These are phyloP conservation scores for Sinella curviseta DNA, from an alignment of 1,140 invertebrate genomes.

Conservation along the genomic window DNA sequence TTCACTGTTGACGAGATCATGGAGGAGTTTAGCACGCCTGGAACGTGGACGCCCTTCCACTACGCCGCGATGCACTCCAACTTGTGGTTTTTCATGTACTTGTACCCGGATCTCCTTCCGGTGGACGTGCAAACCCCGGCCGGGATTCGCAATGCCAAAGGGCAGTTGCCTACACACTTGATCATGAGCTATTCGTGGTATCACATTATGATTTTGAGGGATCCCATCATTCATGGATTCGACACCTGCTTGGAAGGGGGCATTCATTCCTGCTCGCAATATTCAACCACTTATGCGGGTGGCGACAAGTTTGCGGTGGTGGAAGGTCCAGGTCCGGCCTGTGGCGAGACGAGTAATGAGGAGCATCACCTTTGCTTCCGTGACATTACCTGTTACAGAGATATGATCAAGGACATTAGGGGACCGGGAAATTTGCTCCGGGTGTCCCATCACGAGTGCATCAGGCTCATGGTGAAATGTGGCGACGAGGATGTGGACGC, in stretches of 20 bases:
- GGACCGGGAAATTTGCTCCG: background rate
- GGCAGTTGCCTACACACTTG: background rate
- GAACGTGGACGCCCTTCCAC: background rate
- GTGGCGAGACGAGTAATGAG: no score
- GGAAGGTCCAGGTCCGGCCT: background rate
- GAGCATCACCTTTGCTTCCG: background rate
- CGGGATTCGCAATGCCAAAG: background rate
- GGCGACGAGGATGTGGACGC: background rate
- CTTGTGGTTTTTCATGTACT: background rate
- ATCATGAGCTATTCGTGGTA: background rate
- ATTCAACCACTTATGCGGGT: background rate
- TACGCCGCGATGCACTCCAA: conserved; percentile 6
- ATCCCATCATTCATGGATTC: background rate
- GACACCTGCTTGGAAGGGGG: background rate
- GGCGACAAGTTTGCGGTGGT: background rate
- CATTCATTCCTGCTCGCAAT: background rate
- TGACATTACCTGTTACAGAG: background rate
- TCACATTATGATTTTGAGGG: background rate
- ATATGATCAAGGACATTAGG: background rate
- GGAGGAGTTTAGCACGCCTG: background rate
- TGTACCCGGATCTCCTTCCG: background rate
- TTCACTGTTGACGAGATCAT: background rate
- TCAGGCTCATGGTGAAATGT: background rate
- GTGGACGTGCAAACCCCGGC: background rate
- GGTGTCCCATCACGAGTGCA: background rate